Percentiles rank a stretch among this genome's conserved stretches.
These are phyloP conservation scores for Bradypus variegatus DNA, from an alignment of 2,797 vertebrate species.

Conservation along the genomic window DNA sequence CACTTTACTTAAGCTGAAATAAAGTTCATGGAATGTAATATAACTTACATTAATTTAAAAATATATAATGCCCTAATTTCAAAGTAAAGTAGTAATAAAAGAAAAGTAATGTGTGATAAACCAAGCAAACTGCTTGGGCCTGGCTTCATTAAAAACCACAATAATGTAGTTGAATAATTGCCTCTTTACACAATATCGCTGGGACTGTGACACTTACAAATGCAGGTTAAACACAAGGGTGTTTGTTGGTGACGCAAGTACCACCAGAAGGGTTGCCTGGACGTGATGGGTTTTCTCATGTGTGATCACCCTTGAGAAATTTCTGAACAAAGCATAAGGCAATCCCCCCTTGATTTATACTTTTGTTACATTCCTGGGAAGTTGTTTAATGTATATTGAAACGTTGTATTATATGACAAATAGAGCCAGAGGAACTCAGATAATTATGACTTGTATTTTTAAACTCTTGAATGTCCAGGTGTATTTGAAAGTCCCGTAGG, in stretches of 20 bases:
- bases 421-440: not conserved
- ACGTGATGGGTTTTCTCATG: not conserved
- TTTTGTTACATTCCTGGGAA: not conserved
- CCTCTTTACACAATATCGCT: fast-evolving
- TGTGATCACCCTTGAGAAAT: not conserved
- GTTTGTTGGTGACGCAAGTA: not conserved
- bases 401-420: not conserved
- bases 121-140: not conserved
- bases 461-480: not conserved
- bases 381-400: not conserved
- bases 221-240: too few relatives aligned
- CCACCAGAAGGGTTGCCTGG: not conserved
- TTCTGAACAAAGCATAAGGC: not conserved
- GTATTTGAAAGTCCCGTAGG: not conserved
- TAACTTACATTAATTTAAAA: not conserved
- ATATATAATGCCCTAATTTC: not conserved
- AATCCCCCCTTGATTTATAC: not conserved
- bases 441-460: not conserved
- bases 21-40: not conserved
- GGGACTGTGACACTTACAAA: not conserved
- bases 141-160: not conserved
- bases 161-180: not conserved
- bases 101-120: not conserved
- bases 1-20: not conserved
- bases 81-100: not conserved